phyloP scores from a whole-genome alignment of 2,888 invertebrate species.

The Galerucella nymphaeae region DNA sequence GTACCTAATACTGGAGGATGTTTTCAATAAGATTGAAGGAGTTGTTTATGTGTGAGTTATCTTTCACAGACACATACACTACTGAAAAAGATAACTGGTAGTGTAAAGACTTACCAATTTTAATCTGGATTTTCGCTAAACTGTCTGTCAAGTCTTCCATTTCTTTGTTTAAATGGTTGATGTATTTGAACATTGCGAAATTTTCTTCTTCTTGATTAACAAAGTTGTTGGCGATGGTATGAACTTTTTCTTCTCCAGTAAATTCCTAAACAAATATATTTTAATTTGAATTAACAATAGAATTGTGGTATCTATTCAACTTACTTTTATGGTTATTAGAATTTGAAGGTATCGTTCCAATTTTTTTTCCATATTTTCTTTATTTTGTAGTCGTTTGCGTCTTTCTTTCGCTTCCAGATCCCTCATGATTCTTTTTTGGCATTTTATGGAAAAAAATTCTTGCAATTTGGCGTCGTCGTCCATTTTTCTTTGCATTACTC shows the following conservation, averaged over 20 bases:
- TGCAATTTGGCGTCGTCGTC: slow-evolving; percentile 88
- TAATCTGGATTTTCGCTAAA: slow-evolving; percentile 72
- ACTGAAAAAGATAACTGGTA: neutral
- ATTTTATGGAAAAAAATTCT: slow-evolving; percentile 87
- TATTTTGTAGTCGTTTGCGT: slow-evolving; percentile 74
- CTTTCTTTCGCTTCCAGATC: slow-evolving; percentile 80
- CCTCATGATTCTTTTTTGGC: slow-evolving; percentile 80
- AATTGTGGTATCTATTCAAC: neutral
- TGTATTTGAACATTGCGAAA: slow-evolving; percentile 90
- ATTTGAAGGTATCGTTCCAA: slow-evolving; percentile 50
- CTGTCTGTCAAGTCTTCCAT: slow-evolving; percentile 79
- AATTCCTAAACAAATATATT: slow-evolving; percentile 64
- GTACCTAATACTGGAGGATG: too few species aligned
- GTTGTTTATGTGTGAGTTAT: too few species aligned
- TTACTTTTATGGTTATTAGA: slow-evolving; percentile 50
- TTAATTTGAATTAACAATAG: neutral
- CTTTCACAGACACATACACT: too few species aligned
- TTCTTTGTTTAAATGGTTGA: slow-evolving; percentile 89
- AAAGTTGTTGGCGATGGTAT: slow-evolving; percentile 78
- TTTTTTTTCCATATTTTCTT: slow-evolving; percentile 74
- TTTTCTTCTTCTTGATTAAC: slow-evolving; percentile 90
- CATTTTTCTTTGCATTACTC: slow-evolving; percentile 84
- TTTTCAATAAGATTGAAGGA: too few species aligned
- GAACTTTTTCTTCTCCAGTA: slow-evolving; percentile 74
- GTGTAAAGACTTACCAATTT: slow-evolving; percentile 70